These are phyloP conservation scores for Selenia dentaria DNA, from an alignment of 2,888 invertebrate genomes.

Conservation along the genomic window DNA sequence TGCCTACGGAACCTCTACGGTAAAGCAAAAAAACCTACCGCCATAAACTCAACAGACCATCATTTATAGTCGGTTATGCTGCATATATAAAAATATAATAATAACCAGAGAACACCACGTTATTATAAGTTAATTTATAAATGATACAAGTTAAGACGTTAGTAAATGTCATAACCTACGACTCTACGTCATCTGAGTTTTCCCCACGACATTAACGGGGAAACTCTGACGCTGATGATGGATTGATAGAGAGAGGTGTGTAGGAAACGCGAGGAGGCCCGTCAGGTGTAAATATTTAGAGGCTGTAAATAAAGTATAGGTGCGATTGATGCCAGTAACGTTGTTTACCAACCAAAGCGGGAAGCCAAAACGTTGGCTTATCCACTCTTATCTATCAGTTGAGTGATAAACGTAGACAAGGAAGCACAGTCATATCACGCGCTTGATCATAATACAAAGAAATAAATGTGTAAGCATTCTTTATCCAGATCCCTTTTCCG, in stretches of 20 bases:
- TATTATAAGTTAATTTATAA: no score
- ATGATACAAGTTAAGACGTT: no score
- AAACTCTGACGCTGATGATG: constrained; percentile 10
- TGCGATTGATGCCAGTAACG: constrained; percentile 4
- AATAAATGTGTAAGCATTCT: neutral
- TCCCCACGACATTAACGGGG: neutral
- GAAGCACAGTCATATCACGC: constrained; percentile 14
- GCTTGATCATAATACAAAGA: neutral
- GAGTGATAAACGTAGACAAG: constrained; percentile 10
- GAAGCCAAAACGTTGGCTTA: constrained; percentile 8
- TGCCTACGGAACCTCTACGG: no score
- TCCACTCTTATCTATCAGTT: constrained; percentile 18
- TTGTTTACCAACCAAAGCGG: constrained; percentile 9
- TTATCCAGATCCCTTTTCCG: no score
- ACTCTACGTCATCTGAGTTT: neutral
- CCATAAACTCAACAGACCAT: no score
- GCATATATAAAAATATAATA: no score
- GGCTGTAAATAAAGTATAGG: constrained; percentile 13
- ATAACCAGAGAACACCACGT: no score
- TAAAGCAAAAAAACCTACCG: no score
- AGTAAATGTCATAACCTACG: no score
- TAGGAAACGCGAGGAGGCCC: constrained; percentile 3
- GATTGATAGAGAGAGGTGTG: constrained; percentile 12
- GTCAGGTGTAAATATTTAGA: constrained; percentile 12
- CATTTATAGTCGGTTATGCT: no score